phyloP scores from a whole-genome alignment of 1,140 invertebrate species.

The Pachypeltis micranthus region DNA sequence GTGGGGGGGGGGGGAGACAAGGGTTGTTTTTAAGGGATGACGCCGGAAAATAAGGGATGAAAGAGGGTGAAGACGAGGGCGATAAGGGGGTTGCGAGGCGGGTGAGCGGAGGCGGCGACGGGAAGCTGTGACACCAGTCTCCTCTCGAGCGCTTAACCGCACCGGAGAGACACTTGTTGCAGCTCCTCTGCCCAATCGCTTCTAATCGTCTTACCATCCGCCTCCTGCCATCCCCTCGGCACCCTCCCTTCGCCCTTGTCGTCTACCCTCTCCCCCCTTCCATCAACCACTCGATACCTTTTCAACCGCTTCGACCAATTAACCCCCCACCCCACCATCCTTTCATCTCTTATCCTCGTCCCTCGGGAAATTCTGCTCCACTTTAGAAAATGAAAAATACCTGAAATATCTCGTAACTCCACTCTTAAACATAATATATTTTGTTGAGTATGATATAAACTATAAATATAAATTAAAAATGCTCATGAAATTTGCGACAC shows the following conservation, averaged over 20 bases:
- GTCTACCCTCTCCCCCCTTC: too few relatives aligned
- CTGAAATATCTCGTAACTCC: too few relatives aligned
- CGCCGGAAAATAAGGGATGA: not conserved
- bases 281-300: too few relatives aligned
- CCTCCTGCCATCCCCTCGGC: not conserved
- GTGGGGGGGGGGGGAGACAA: not conserved
- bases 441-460: too few relatives aligned
- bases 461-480: too few relatives aligned
- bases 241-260: not conserved
- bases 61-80: not conserved
- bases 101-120: not conserved
- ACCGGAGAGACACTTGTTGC: conserved; percentile 14
- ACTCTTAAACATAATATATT: too few relatives aligned
- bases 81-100: not conserved
- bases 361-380: too few relatives aligned
- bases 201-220: conserved; percentile 11
- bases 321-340: too few relatives aligned
- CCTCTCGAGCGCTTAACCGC: not conserved
- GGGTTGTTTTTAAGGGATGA: not conserved
- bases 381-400: too few relatives aligned
- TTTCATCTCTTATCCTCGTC: too few relatives aligned
- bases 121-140: not conserved
- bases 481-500: too few relatives aligned
- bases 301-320: not conserved
- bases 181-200: conserved; percentile 13